phyloP scores from a whole-genome alignment of 1,140 invertebrate genomes.

The Drosophila leontia region DNA sequence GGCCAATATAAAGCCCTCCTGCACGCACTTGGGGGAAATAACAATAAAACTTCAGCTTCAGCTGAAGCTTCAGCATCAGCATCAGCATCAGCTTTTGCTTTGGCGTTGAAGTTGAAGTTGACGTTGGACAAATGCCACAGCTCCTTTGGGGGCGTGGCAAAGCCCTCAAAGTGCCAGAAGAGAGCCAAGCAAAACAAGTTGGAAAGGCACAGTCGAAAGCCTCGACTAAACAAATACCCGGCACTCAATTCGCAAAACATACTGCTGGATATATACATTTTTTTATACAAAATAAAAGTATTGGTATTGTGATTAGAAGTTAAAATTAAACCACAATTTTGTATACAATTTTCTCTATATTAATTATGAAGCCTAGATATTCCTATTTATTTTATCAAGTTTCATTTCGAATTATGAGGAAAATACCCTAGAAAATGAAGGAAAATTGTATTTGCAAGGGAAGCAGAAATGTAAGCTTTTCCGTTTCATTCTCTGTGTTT shows the following conservation, averaged over 20 bases:
- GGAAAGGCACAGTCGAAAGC: background rate
- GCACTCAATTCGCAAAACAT: background rate
- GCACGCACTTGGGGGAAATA: slow-evolving; percentile 71
- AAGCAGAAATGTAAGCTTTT: slow-evolving; percentile 19
- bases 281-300: background rate
- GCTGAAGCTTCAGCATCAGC: slow-evolving; percentile 4
- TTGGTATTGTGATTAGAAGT: background rate
- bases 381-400: background rate
- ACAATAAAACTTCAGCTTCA: slow-evolving; percentile 53
- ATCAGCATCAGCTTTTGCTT: slow-evolving; percentile 32
- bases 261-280: background rate
- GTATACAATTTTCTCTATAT: background rate
- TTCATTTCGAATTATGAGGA: slow-evolving; percentile 2
- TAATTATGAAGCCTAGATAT: background rate
- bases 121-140: slow-evolving; percentile 69
- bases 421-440: slow-evolving; percentile 12
- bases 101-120: slow-evolving; percentile 60
- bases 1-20: slow-evolving; percentile 74
- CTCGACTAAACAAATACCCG: slow-evolving; percentile 9
- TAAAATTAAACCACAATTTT: no score
- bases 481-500: slow-evolving; percentile 25
- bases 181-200: slow-evolving; percentile 39
- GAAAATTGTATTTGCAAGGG: slow-evolving; percentile 14
- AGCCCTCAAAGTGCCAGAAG: slow-evolving; percentile 49
- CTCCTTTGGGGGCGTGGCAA: slow-evolving; percentile 27